Evolutionary conservation across 1,140 invertebrate species (phyloP).

Genomic region (Melipona quadrifasciata): DNA sequence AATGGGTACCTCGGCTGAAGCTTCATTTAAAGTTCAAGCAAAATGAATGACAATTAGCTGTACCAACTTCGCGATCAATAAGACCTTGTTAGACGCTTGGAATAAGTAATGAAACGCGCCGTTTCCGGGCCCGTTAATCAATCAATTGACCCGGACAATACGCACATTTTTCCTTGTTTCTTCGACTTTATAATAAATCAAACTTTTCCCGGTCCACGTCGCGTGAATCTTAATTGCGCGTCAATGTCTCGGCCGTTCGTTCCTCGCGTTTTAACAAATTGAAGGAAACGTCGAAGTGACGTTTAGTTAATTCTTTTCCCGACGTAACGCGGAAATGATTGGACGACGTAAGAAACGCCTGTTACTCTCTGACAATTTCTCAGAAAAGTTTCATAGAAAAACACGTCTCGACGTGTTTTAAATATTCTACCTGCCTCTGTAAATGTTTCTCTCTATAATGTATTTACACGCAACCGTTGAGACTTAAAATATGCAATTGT

Average conservation of each 20-base stretch:
- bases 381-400: too few species aligned
- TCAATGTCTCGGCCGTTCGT: background rate
- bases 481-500: background rate
- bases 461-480: background rate
- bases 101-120: background rate
- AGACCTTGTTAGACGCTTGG: background rate
- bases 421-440: too few species aligned
- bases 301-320: background rate
- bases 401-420: too few species aligned
- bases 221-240: background rate
- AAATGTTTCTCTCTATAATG: too few species aligned
- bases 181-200: conserved; percentile 1
- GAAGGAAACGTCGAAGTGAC: background rate
- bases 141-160: background rate
- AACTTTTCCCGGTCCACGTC: background rate
- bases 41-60: conserved; percentile 29
- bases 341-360: background rate
- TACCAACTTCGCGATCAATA: conserved; percentile 17
- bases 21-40: conserved; percentile 31
- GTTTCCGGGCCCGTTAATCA: background rate
- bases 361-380: too few species aligned
- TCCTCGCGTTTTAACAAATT: background rate
- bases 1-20: conserved; percentile 19
- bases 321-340: background rate
- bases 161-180: background rate